Evolutionary conservation across 2,113 vertebrate species (phyloP).

Genomic region (Glaucidium brasilianum): DNA sequence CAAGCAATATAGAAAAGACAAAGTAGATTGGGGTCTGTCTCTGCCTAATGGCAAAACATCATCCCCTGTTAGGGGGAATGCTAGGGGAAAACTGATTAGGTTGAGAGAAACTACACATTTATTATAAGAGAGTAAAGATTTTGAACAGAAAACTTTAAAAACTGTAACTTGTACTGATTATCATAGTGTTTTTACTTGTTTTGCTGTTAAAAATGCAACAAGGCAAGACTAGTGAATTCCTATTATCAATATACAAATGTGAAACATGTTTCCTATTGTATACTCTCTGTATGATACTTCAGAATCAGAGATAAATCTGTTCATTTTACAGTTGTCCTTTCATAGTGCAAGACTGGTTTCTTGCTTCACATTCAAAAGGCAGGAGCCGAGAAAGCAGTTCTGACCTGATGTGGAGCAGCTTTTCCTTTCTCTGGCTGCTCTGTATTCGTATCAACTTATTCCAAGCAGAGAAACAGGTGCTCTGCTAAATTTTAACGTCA

Average conservation of each 20-base stretch:
- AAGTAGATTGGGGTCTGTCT: neutral
- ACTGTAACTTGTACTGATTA: neutral
- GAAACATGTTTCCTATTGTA: neutral
- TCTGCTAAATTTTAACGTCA: neutral
- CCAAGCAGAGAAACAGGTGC: neutral
- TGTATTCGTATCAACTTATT: neutral
- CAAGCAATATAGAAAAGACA: neutral
- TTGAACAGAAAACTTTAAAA: neutral
- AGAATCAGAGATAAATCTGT: neutral
- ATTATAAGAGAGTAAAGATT: neutral
- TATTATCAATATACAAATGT: neutral
- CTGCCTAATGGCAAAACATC: neutral
- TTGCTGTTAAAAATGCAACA: neutral
- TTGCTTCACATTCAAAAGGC: neutral
- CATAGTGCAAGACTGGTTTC: neutral
- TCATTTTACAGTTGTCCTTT: neutral
- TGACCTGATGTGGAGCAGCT: neutral
- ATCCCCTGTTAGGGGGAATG: neutral
- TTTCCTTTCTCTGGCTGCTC: neutral
- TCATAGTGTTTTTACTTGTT: neutral
- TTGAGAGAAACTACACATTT: neutral
- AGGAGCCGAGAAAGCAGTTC: neutral
- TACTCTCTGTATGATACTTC: neutral
- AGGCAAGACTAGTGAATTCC: neutral
- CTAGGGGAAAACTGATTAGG: neutral